Evolutionary conservation across 2,797 vertebrate species (phyloP).

Genomic region (Eupleurogrammus muticus): DNA sequence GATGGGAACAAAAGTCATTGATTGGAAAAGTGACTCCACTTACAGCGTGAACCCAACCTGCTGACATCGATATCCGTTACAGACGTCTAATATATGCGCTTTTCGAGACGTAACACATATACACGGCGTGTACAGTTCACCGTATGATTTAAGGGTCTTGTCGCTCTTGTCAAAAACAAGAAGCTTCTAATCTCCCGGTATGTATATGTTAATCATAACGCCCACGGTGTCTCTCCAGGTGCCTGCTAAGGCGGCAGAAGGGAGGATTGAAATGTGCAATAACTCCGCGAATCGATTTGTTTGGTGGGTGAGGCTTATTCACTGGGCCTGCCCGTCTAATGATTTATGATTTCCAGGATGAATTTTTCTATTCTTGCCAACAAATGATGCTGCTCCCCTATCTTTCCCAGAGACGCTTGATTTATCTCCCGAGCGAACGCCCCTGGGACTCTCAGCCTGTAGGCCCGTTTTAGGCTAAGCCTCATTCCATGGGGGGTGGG

Average conservation of each 20-base stretch:
- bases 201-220: constrained; percentile 62
- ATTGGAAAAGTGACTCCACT: constrained; percentile 35
- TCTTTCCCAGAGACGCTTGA: constrained; percentile 74
- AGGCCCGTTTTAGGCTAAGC: constrained; percentile 62
- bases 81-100: constrained; percentile 6
- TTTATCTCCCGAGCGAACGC: constrained; percentile 70
- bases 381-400: constrained; percentile 73
- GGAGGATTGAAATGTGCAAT: constrained; percentile 73
- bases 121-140: background rate
- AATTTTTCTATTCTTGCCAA: constrained; percentile 80
- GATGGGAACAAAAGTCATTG: constrained; percentile 31
- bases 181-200: constrained; percentile 47
- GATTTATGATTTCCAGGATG: constrained; percentile 81
- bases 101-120: too few relatives aligned
- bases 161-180: constrained; percentile 52
- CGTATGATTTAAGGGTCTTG: constrained; percentile 40
- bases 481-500: constrained; percentile 48
- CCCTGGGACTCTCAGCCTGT: constrained; percentile 55
- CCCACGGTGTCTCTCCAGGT: constrained; percentile 65
- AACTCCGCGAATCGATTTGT: constrained; percentile 77
- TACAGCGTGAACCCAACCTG: constrained; percentile 17
- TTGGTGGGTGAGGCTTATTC: constrained; percentile 73
- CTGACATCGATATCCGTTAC: constrained; percentile 19
- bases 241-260: constrained; percentile 38
- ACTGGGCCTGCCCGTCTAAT: constrained; percentile 65